Conservation (phyloP, 2,113 vertebrate species). For the Physeter macrocephalus region DNA sequence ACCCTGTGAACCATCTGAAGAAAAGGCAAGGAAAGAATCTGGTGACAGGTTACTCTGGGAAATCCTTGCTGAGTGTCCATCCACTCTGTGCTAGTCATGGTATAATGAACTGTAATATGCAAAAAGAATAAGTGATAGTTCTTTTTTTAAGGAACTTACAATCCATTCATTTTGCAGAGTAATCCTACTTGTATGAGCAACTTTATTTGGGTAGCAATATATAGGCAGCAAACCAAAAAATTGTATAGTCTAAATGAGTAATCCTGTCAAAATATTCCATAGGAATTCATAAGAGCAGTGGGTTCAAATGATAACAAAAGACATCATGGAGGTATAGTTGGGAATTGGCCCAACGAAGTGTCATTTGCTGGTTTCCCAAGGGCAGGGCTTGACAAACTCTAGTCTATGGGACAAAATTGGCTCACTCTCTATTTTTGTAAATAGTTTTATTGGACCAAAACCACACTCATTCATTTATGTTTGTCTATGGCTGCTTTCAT, state of each 20-base stretch:
- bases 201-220: background rate
- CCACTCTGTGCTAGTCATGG: background rate
- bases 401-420: background rate
- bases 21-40: background rate
- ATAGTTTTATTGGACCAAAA: background rate
- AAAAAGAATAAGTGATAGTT: background rate
- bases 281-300: background rate
- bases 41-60: background rate
- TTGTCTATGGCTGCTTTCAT: background rate
- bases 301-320: background rate
- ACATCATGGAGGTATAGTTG: background rate
- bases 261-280: background rate
- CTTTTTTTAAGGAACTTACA: background rate
- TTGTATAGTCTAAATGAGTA: background rate
- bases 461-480: background rate
- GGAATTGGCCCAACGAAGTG: background rate
- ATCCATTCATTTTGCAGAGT: background rate
- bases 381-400: background rate
- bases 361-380: background rate
- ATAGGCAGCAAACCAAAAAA: background rate
- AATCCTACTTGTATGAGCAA: background rate
- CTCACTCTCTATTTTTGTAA: background rate
- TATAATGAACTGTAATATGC: background rate
- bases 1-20: background rate
- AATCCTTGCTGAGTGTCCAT: background rate